Percentiles rank a stretch among this genome's conserved stretches.
Conservation (phyloP, 2,888 invertebrate species). For the Lepeophtheirus nordmannii region DNA sequence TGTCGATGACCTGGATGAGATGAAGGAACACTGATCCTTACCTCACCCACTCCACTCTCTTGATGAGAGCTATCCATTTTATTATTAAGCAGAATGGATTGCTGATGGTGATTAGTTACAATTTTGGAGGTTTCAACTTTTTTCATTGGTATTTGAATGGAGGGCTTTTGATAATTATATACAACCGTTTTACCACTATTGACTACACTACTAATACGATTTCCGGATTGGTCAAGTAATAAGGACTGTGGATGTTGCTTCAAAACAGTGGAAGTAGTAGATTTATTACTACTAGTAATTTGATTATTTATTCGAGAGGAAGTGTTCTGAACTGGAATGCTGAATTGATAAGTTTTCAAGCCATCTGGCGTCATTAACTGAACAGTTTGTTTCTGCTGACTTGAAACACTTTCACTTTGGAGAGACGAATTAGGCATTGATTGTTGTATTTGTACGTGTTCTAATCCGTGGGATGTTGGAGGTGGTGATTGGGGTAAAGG, state of each 20-base stretch:
- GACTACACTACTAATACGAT: not conserved
- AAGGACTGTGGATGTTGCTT: not conserved
- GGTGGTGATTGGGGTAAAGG: not conserved
- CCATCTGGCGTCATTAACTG: slow-evolving; percentile 12
- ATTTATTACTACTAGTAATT: not conserved
- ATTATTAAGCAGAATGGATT: not conserved
- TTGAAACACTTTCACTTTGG: not conserved
- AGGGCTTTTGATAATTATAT: not conserved
- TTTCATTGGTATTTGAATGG: not conserved
- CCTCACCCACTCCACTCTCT: not conserved
- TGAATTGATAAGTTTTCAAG: slow-evolving; percentile 8
- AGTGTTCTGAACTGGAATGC: not conserved
- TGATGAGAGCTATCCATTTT: not conserved
- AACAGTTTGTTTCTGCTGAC: not conserved
- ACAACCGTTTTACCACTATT: not conserved
- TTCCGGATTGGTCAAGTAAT: not conserved
- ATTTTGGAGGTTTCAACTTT: too few species aligned
- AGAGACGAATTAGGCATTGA: not conserved
- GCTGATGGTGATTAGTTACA: not conserved
- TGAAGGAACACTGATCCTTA: not conserved
- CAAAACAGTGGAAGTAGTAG: not conserved
- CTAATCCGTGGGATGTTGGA: not conserved
- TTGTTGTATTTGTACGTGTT: not conserved
- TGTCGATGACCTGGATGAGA: not conserved
- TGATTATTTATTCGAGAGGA: too few species aligned